Percentiles rank a stretch among this genome's conserved stretches.
Conservation (phyloP, 1,140 invertebrate species). For the Orussus abietinus region DNA sequence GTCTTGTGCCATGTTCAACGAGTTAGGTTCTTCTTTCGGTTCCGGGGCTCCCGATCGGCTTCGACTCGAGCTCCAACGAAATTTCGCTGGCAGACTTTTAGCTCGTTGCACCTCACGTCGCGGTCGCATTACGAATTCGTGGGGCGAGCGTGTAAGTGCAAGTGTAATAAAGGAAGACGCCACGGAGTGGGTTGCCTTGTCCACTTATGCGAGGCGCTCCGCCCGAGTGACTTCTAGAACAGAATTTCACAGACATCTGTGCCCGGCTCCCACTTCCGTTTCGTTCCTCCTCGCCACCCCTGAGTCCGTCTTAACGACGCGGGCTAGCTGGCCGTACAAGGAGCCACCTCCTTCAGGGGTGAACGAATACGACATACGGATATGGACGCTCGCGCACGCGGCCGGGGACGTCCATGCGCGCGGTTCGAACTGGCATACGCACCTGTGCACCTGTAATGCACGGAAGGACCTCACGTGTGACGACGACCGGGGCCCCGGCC, state of each 20-base stretch:
- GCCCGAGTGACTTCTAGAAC: conserved; percentile 52
- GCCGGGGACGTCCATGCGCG: too few relatives aligned
- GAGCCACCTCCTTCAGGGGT: conserved; percentile 39
- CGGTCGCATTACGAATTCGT: conserved; percentile 21
- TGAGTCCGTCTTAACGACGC: background rate
- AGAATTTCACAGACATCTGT: conserved; percentile 53
- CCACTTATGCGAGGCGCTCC: conserved; percentile 49
- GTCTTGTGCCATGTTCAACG: too few relatives aligned
- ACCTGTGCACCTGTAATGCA: too few relatives aligned
- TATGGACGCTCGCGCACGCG: conserved; percentile 11
- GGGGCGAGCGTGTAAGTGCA: conserved; percentile 22
- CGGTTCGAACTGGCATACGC: too few relatives aligned
- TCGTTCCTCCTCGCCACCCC: conserved; percentile 24
- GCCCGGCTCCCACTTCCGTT: conserved; percentile 32
- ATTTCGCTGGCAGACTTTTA: too few relatives aligned
- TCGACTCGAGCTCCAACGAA: too few relatives aligned
- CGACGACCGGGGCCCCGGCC: too few relatives aligned
- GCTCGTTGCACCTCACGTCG: too few relatives aligned
- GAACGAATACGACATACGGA: conserved; percentile 45
- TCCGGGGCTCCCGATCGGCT: too few relatives aligned
- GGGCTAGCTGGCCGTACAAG: too few relatives aligned
- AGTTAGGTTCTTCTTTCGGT: too few relatives aligned
- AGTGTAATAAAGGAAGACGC: conserved; percentile 46
- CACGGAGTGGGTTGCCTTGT: conserved; percentile 52
- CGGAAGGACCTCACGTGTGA: too few relatives aligned